phyloP scores from a whole-genome alignment of 23 tunicate genomes.

The Halocynthia aurantium region DNA sequence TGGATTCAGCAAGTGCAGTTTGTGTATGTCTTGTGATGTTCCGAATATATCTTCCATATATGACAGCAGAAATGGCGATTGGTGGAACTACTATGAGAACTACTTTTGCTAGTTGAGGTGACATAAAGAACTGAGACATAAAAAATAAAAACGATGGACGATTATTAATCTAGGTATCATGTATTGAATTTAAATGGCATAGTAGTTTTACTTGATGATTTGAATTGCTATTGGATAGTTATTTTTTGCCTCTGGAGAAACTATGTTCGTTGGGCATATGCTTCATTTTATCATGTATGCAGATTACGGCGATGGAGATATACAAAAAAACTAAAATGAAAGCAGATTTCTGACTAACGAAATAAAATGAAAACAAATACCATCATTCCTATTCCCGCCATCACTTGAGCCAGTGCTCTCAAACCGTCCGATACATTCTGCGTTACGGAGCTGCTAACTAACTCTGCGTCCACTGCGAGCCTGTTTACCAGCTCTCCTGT shows the following conservation, averaged over 20 bases:
- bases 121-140: constrained; percentile 50
- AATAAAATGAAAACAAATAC: constrained; percentile 1
- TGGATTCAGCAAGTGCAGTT: constrained; percentile 43
- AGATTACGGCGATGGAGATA: neutral
- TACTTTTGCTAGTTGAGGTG: constrained; percentile 43
- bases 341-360: neutral
- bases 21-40: constrained; percentile 45
- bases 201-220: no score
- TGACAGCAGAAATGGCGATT: constrained; percentile 47
- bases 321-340: neutral
- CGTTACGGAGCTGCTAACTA: constrained; percentile 62
- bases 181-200: no score
- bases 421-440: constrained; percentile 77
- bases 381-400: constrained; percentile 72
- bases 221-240: no score
- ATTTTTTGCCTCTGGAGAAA: no score
- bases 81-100: constrained; percentile 50
- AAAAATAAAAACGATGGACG: neutral
- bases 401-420: constrained; percentile 52
- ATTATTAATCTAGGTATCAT: no score
- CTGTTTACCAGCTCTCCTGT: constrained; percentile 70
- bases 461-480: constrained; percentile 50
- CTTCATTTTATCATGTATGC: neutral
- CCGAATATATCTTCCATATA: constrained; percentile 55
- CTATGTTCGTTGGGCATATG: no score